These are phyloP conservation scores for Glossophaga mutica DNA, from an alignment of 2,797 vertebrate genomes.

Conservation along the genomic window DNA sequence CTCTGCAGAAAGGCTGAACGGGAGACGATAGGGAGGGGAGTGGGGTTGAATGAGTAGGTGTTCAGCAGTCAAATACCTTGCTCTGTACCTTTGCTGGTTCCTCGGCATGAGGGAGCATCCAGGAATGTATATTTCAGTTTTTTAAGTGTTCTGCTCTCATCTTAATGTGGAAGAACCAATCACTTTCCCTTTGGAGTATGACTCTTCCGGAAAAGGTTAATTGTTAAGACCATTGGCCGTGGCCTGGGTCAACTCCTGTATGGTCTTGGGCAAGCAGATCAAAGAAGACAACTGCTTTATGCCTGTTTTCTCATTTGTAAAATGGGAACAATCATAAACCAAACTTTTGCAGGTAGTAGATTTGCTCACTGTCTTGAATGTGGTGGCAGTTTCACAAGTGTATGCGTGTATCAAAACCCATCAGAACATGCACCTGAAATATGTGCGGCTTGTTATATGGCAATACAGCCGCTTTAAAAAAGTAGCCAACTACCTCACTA, in stretches of 20 bases:
- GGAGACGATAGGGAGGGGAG: accelerated
- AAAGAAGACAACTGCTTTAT: neutral
- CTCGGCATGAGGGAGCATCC: neutral
- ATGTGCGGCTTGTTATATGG: neutral
- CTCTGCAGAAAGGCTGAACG: neutral
- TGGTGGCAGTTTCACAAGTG: neutral
- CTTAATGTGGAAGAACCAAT: neutral
- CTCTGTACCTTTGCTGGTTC: neutral
- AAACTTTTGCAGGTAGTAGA: neutral
- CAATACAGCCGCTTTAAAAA: neutral
- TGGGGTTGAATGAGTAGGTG: neutral
- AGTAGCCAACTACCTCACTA: neutral
- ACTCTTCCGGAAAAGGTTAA: neutral
- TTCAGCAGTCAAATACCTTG: neutral
- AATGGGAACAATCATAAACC: neutral
- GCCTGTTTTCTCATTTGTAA: neutral
- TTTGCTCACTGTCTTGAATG: neutral
- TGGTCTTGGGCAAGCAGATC: neutral
- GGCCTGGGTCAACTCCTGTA: neutral
- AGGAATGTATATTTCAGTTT: neutral
- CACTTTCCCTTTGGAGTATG: neutral
- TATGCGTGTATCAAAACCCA: neutral
- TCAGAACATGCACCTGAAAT: neutral
- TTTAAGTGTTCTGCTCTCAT: neutral
- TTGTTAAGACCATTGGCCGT: neutral